Evolutionary conservation across 2,797 vertebrate genomes (phyloP).

Genomic region (Takifugu ocellatus): DNA sequence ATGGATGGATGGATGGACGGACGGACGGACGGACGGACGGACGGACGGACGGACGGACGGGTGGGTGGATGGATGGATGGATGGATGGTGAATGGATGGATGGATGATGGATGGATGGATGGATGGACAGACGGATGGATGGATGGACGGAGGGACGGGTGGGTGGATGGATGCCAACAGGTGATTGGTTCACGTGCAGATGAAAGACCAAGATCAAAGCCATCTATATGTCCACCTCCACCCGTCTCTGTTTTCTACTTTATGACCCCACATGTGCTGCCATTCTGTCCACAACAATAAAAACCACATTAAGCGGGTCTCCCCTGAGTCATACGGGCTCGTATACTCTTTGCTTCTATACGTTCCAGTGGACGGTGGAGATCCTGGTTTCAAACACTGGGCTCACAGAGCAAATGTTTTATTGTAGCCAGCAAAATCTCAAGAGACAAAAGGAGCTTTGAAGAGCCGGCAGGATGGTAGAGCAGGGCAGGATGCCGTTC

Average conservation of each 20-base stretch:
- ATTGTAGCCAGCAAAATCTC: background rate
- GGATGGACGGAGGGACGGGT: no score
- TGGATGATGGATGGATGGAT: no score
- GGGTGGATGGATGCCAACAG: no score
- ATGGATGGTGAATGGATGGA: no score
- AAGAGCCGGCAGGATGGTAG: background rate
- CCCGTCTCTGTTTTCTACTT: background rate
- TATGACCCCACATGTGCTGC: background rate
- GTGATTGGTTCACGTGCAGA: no score
- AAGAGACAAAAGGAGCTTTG: background rate
- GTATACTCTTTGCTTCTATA: background rate
- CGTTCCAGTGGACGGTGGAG: conserved; percentile 1
- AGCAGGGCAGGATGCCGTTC: background rate
- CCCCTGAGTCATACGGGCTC: background rate
- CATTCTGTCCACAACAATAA: background rate
- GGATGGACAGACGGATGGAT: no score
- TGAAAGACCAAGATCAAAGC: no score
- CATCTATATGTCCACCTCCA: background rate
- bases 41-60: no score
- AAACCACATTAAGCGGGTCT: background rate
- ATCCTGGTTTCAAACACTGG: conserved; percentile 1
- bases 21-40: no score
- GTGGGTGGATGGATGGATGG: no score
- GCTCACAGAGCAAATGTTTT: background rate
- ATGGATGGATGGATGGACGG: no score